Evolutionary conservation across 2,113 vertebrate genomes (phyloP).

Genomic region (Centropristis striata): DNA sequence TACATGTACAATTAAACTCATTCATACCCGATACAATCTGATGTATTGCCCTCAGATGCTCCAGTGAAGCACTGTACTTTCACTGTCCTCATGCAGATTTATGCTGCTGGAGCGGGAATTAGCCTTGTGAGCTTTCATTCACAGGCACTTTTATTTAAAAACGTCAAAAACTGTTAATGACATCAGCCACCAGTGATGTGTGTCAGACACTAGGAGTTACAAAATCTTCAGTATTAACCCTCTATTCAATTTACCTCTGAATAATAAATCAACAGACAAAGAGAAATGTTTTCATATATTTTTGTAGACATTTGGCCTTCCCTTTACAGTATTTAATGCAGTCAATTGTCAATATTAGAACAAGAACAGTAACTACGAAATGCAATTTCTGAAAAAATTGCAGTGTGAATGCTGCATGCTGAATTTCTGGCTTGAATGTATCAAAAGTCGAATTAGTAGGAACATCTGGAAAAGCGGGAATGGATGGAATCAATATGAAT

Average conservation of each 20-base stretch:
- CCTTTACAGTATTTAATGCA: not conserved
- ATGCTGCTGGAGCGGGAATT: not conserved
- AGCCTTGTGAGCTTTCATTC: not conserved
- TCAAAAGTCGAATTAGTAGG: too few species aligned
- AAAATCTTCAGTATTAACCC: not conserved
- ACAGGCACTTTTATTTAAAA: not conserved
- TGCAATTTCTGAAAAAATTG: too few species aligned
- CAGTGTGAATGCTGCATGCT: too few species aligned
- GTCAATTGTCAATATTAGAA: not conserved
- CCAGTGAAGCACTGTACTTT: not conserved
- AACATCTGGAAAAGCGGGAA: too few species aligned
- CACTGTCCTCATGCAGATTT: not conserved
- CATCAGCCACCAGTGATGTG: not conserved
- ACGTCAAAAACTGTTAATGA: not conserved
- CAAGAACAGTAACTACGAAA: not conserved
- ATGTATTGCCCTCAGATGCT: not conserved
- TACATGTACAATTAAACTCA: not conserved
- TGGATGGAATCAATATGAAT: too few species aligned
- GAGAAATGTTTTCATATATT: not conserved
- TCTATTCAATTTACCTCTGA: not conserved
- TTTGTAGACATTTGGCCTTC: not conserved
- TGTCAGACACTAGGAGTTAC: not conserved
- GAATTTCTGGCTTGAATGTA: too few species aligned
- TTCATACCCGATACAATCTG: not conserved
- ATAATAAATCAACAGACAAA: not conserved